Evolutionary conservation across 2,113 vertebrate genomes (phyloP).

Genomic region (Halichoeres trimaculatus): DNA sequence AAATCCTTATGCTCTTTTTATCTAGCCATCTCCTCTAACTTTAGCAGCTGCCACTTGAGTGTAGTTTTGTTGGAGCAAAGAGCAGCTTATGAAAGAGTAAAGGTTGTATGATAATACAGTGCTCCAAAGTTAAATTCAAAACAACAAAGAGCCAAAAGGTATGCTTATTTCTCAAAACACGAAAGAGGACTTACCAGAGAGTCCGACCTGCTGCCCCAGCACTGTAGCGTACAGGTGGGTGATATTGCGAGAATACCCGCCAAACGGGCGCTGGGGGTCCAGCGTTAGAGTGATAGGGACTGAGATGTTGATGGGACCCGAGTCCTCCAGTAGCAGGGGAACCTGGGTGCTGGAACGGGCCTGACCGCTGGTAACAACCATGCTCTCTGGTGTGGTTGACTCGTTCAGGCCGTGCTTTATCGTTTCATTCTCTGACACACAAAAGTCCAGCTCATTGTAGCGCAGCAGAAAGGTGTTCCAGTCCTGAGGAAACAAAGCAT

Average conservation of each 20-base stretch:
- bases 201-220: constrained; percentile 93
- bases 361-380: constrained; percentile 90
- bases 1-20: too few species aligned
- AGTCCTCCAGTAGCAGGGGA: constrained; percentile 90
- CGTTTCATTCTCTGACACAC: constrained; percentile 97
- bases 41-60: too few species aligned
- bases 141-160: too few species aligned
- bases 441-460: constrained; percentile 97
- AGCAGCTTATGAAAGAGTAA: too few species aligned
- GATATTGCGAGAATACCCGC: constrained; percentile 95
- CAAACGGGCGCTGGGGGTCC: constrained; percentile 92
- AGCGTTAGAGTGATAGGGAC: constrained; percentile 95
- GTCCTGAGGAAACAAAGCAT: constrained; percentile 82
- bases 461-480: constrained; percentile 98
- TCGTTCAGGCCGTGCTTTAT: constrained; percentile 95
- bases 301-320: constrained; percentile 93
- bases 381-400: constrained; percentile 90
- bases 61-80: too few species aligned
- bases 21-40: too few species aligned
- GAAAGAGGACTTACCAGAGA: constrained; percentile 85
- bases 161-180: too few species aligned
- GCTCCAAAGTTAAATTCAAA: too few species aligned
- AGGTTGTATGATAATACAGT: too few species aligned
- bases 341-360: constrained; percentile 90
- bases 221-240: constrained; percentile 93